Percentiles rank a stretch among this genome's conserved stretches.
These are phyloP conservation scores for Drosophila seguyi DNA, from an alignment of 1,140 invertebrate species.

Conservation along the genomic window DNA sequence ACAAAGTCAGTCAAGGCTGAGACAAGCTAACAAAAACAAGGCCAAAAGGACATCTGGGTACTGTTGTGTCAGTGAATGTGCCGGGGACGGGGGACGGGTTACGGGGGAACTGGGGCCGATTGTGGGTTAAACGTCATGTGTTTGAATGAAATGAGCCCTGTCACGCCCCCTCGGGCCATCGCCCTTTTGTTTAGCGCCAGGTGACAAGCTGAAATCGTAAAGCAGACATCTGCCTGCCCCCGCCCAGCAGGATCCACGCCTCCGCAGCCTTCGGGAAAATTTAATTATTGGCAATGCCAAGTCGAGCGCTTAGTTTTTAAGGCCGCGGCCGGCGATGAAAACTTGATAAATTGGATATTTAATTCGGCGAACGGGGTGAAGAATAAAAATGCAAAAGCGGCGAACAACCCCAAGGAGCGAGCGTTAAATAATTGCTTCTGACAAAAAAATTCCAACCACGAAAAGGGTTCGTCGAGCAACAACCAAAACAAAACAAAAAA, in stretches of 20 bases:
- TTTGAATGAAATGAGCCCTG: slow-evolving; percentile 63
- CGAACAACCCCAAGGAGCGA: slow-evolving; percentile 13
- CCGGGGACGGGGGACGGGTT: background rate
- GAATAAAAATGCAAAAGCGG: slow-evolving; percentile 27
- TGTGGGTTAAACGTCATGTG: slow-evolving; percentile 60
- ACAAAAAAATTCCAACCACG: slow-evolving; percentile 66
- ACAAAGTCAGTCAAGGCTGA: slow-evolving; percentile 69
- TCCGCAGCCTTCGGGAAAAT: slow-evolving; percentile 20
- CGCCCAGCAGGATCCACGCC: background rate
- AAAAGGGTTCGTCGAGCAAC: slow-evolving; percentile 64
- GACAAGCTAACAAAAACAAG: slow-evolving; percentile 51
- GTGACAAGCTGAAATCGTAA: slow-evolving; percentile 69
- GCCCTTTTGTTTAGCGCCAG: slow-evolving; percentile 43
- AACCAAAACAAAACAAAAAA: slow-evolving; percentile 12
- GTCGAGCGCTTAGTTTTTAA: slow-evolving; percentile 44
- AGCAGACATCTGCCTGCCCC: slow-evolving; percentile 26
- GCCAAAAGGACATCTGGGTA: slow-evolving; percentile 41
- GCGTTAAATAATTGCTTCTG: slow-evolving; percentile 72
- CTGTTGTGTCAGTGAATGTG: background rate
- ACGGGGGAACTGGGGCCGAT: background rate
- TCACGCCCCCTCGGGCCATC: slow-evolving; percentile 29
- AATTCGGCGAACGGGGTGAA: slow-evolving; percentile 35
- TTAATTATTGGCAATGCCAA: slow-evolving; percentile 51
- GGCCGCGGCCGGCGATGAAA: slow-evolving; percentile 23
- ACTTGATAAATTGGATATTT: slow-evolving; percentile 76